Evolutionary conservation across 2,113 vertebrate species (phyloP).

Genomic region (Mystacornis crossleyi): DNA sequence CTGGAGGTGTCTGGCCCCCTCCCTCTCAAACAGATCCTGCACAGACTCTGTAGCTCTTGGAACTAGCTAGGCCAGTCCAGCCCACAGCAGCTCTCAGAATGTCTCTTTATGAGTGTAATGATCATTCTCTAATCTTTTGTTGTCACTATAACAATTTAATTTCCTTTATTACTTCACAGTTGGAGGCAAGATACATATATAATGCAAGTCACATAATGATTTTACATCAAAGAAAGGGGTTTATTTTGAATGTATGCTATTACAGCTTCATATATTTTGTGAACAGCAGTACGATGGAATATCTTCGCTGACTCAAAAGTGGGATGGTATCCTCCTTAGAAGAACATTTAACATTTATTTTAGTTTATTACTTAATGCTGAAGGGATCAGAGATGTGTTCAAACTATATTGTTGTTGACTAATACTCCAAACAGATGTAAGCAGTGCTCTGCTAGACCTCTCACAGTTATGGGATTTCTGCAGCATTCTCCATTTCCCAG

Average conservation of each 20-base stretch:
- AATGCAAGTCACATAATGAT: not conserved
- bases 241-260: not conserved
- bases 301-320: not conserved
- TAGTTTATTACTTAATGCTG: not conserved
- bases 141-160: not conserved
- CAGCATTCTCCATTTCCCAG: not conserved
- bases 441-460: not conserved
- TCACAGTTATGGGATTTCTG: not conserved
- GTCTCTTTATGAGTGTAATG: not conserved
- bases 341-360: not conserved
- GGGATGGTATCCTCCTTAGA: not conserved
- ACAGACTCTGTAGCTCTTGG: not conserved
- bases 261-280: not conserved
- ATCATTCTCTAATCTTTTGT: not conserved
- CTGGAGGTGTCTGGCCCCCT: not conserved
- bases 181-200: not conserved
- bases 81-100: not conserved
- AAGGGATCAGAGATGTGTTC: not conserved
- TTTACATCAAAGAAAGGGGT: not conserved
- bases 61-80: not conserved
- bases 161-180: not conserved
- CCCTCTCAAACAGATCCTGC: not conserved
- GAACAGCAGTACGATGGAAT: not conserved
- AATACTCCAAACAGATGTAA: not conserved
- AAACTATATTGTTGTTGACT: not conserved